Evolutionary conservation across 1,140 invertebrate species (phyloP).

Genomic region (Neodiprion fabricii): DNA sequence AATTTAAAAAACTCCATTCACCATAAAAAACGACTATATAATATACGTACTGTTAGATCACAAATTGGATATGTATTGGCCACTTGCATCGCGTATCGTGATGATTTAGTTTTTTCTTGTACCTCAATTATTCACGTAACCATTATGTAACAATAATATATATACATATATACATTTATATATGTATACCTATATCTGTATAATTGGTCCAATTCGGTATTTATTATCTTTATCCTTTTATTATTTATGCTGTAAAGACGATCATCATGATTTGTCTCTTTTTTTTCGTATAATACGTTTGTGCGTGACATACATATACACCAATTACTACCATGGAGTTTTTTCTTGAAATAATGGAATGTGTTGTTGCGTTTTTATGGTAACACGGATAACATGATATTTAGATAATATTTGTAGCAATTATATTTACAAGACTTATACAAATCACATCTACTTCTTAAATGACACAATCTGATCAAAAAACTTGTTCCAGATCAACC

Average conservation of each 20-base stretch:
- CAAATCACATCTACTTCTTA: conserved; percentile 43
- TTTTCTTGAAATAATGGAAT: conserved; percentile 52
- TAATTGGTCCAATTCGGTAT: not conserved
- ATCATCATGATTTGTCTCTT: too few relatives aligned
- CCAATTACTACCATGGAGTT: conserved; percentile 17
- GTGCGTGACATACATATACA: too few relatives aligned
- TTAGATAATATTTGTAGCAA: conserved; percentile 49
- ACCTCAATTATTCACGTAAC: not conserved
- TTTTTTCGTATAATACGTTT: too few relatives aligned
- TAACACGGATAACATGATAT: conserved; percentile 50
- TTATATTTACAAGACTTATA: conserved; percentile 60
- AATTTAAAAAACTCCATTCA: conserved; percentile 37
- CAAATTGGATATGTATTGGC: too few relatives aligned
- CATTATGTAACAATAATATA: conserved; percentile 10
- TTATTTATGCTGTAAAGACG: not conserved
- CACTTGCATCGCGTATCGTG: too few relatives aligned
- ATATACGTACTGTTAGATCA: too few relatives aligned
- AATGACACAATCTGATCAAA: too few relatives aligned
- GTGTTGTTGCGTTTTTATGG: conserved; percentile 54
- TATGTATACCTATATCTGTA: conserved; percentile 41
- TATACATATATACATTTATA: conserved; percentile 28
- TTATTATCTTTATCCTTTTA: not conserved
- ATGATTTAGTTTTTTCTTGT: too few relatives aligned
- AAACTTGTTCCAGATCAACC: too few relatives aligned
- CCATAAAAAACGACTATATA: conserved; percentile 31